These are phyloP conservation scores for Gymnocheta viridis DNA, from an alignment of 2,888 invertebrate species.

Conservation along the genomic window DNA sequence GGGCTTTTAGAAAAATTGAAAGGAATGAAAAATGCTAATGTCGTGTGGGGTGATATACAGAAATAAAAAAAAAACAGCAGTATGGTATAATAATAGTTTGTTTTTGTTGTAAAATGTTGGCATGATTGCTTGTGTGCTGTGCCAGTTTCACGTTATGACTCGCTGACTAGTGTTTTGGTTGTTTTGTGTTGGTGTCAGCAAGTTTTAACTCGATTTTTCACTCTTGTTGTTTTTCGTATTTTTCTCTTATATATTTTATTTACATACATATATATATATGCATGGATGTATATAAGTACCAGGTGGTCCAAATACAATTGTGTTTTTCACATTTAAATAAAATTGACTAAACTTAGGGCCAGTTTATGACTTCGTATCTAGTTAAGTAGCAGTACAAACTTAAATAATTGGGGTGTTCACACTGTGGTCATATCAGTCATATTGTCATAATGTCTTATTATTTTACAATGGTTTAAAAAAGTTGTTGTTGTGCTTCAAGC, in stretches of 20 bases:
- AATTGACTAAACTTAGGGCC: no score
- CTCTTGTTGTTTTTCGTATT: background rate
- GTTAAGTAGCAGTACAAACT: no score
- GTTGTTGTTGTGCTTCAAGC: no score
- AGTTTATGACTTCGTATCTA: no score
- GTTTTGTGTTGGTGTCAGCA: conserved; percentile 68
- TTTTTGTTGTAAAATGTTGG: conserved; percentile 38
- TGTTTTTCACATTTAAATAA: no score
- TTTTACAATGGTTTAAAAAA: no score
- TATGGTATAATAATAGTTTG: conserved; percentile 61
- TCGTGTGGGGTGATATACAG: conserved; percentile 62
- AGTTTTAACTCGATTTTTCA: conserved; percentile 65
- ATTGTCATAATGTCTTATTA: no score
- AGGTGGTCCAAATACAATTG: no score
- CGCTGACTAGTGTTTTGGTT: conserved; percentile 31
- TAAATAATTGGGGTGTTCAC: no score
- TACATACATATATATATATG: background rate
- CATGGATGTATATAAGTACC: background rate
- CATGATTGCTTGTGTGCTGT: conserved; percentile 27
- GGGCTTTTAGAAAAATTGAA: conserved; percentile 39
- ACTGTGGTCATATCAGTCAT: no score
- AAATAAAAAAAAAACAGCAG: conserved; percentile 49
- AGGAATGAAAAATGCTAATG: conserved; percentile 54
- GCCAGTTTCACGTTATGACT: conserved; percentile 36
- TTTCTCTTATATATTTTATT: background rate